Conservation (phyloP, 2,888 invertebrate species). For the Drosophila sordidula region DNA sequence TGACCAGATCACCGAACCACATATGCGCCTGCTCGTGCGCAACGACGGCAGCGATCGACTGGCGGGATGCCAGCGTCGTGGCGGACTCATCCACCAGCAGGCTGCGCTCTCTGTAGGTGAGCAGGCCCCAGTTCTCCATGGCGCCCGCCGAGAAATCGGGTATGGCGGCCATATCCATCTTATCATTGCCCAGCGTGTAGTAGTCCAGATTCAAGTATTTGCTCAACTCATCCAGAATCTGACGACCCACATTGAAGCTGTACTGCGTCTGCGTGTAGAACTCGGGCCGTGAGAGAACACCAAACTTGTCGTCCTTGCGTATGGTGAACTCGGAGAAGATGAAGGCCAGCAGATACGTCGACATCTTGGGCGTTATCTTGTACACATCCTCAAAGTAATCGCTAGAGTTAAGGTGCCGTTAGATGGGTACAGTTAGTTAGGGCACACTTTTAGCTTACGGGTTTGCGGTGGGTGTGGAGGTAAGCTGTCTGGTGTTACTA, state of each 20-base stretch:
- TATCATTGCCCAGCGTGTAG: conserved; percentile 87
- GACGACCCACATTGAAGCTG: conserved; percentile 87
- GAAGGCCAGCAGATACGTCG: conserved; percentile 93
- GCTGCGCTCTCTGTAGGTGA: conserved; percentile 91
- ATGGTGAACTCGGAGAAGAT: conserved; percentile 88
- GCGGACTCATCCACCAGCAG: conserved; percentile 88
- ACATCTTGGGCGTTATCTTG: conserved; percentile 88
- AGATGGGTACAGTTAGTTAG: background rate
- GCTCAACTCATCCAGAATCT: conserved; percentile 86
- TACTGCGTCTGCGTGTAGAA: conserved; percentile 89
- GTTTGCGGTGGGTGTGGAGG: conserved; percentile 17
- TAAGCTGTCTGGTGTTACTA: conserved; percentile 70
- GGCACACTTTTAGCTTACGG: conserved; percentile 60
- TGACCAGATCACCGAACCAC: conserved; percentile 89
- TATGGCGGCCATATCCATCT: conserved; percentile 94
- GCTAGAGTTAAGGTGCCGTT: conserved; percentile 15
- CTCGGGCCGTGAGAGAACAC: conserved; percentile 89
- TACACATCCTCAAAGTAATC: conserved; percentile 72
- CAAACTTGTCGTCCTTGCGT: conserved; percentile 64
- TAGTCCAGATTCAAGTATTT: conserved; percentile 87
- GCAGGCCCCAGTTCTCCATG: conserved; percentile 97
- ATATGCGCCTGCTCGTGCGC: conserved; percentile 87
- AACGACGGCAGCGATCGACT: conserved; percentile 87
- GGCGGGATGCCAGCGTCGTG: conserved; percentile 87
- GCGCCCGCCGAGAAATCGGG: conserved; percentile 94